phyloP scores from a whole-genome alignment of 2,113 vertebrate genomes.

The Pagrus major region DNA sequence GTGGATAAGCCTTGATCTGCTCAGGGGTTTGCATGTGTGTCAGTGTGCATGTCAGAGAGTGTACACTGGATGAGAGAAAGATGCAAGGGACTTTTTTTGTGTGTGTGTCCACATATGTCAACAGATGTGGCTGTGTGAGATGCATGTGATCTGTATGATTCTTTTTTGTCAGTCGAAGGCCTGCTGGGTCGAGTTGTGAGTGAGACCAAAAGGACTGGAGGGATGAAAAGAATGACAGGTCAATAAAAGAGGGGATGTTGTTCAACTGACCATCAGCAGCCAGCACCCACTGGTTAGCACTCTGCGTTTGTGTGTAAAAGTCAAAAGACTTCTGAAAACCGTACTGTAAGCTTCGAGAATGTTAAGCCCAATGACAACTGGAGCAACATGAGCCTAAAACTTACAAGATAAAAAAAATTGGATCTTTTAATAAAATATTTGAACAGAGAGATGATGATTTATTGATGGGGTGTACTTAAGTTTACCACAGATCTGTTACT shows the following conservation, averaged over 20 bases:
- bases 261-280: not conserved
- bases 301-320: not conserved
- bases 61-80: conserved; percentile 15
- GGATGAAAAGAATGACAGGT: not conserved
- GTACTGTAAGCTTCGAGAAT: not conserved
- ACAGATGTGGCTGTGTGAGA: conserved; percentile 36
- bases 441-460: not conserved
- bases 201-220: not conserved
- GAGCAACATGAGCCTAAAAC: conserved; percentile 3
- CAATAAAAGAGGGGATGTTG: not conserved
- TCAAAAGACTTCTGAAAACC: not conserved
- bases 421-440: not conserved
- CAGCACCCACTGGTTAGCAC: not conserved
- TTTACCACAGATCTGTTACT: conserved; percentile 7
- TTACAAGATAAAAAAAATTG: not conserved
- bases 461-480: not conserved
- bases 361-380: not conserved
- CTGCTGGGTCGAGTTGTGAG: not conserved
- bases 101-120: conserved; percentile 19
- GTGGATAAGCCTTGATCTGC: conserved; percentile 81
- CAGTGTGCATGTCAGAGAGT: conserved; percentile 11
- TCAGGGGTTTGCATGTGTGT: conserved; percentile 46
- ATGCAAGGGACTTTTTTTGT: conserved; percentile 9
- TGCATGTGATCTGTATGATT: conserved; percentile 28
- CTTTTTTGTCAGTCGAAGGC: not conserved